Evolutionary conservation across 2,113 vertebrate genomes (phyloP).

Genomic region (Maylandia zebra): DNA sequence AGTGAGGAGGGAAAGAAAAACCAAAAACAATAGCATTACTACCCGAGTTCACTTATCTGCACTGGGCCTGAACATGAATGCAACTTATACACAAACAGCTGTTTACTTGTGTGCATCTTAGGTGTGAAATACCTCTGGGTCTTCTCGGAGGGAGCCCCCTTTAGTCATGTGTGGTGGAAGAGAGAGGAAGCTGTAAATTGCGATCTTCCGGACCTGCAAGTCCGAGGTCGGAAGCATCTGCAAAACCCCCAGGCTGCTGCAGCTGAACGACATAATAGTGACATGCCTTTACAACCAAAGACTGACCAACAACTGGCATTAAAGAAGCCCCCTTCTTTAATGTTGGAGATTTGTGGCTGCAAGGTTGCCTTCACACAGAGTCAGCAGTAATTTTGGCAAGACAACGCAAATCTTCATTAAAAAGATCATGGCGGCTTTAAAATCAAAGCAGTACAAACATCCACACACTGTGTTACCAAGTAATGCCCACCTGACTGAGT

Average conservation of each 20-base stretch:
- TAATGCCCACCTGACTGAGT: background rate
- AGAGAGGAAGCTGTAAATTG: slow-evolving; percentile 30
- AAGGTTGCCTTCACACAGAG: background rate
- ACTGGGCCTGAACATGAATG: background rate
- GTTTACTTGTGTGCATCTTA: background rate
- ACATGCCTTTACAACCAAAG: background rate
- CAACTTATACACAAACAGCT: background rate
- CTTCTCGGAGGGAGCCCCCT: background rate
- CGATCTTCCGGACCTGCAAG: slow-evolving; percentile 18
- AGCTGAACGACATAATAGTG: slow-evolving; percentile 11
- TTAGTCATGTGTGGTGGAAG: background rate
- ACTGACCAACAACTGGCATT: background rate
- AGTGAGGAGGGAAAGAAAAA: background rate
- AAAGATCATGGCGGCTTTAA: background rate
- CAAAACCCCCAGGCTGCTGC: background rate
- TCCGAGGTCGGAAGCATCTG: background rate
- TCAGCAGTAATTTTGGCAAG: background rate
- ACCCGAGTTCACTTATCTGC: background rate
- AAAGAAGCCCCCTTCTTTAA: background rate
- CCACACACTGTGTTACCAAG: background rate
- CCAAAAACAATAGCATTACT: background rate
- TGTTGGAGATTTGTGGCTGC: background rate
- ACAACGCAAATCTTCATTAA: fast-evolving
- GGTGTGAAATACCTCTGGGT: slow-evolving; percentile 25
- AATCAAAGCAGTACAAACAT: background rate